Evolutionary conservation across 1,140 invertebrate species (phyloP).

Genomic region (Zaprionus camerounensis): DNA sequence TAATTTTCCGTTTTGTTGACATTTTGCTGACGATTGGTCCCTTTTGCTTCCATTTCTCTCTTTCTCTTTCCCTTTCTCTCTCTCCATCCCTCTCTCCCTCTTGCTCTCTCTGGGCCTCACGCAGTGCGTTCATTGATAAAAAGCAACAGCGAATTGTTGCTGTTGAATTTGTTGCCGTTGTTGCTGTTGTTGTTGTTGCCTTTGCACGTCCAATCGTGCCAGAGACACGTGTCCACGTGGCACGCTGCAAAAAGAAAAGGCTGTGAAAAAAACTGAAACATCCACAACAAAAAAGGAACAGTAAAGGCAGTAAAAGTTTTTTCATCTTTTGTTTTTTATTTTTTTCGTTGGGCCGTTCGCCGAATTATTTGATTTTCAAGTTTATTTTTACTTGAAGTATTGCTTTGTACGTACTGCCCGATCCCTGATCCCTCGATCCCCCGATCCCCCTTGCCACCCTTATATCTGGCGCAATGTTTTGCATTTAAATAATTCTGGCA

Average conservation of each 20-base stretch:
- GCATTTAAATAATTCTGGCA: constrained; percentile 60
- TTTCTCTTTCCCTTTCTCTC: neutral
- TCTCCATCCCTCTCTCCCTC: neutral
- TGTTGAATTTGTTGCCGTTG: constrained; percentile 2
- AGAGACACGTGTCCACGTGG: constrained; percentile 29
- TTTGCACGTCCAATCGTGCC: constrained; percentile 50
- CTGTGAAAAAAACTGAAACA: constrained; percentile 24
- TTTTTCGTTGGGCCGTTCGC: constrained; percentile 26
- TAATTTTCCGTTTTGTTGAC: constrained; percentile 26
- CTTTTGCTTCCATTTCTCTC: neutral
- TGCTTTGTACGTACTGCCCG: constrained; percentile 17
- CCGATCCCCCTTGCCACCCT: neutral
- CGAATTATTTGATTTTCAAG: constrained; percentile 62
- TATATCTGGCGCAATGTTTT: constrained; percentile 27
- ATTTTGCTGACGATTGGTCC: neutral
- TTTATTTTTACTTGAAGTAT: constrained; percentile 52
- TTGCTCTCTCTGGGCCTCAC: neutral
- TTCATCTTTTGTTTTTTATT: constrained; percentile 57
- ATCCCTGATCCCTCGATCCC: neutral
- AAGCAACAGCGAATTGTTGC: constrained; percentile 17
- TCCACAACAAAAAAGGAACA: constrained; percentile 19
- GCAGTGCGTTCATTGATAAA: constrained; percentile 32
- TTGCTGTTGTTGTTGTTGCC: constrained; percentile 20
- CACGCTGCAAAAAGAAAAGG: constrained; percentile 12
- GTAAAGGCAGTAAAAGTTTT: constrained; percentile 55